A percentile compares a stretch with the other conserved stretches of the same genome.
phyloP scores from a whole-genome alignment of 2,888 invertebrate species.

The Erynnis tages region DNA sequence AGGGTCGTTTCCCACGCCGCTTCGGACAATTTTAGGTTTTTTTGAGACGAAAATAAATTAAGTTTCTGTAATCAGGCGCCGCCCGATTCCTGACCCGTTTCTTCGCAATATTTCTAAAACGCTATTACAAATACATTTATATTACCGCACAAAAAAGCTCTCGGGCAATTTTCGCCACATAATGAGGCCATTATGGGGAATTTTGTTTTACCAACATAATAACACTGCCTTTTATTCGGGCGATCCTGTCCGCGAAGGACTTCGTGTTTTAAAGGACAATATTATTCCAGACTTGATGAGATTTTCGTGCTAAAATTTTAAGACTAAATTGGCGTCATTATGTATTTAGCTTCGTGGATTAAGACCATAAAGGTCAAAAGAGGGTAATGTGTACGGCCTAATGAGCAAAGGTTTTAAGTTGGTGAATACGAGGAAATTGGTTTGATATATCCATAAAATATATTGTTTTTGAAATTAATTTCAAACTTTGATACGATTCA shows the following conservation, averaged over 20 bases:
- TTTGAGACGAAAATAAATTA: slow-evolving; percentile 77
- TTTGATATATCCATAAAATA: slow-evolving; percentile 15
- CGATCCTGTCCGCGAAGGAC: slow-evolving; percentile 71
- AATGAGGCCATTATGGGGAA: slow-evolving; percentile 81
- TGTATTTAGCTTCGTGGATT: slow-evolving; percentile 70
- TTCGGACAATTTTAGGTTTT: slow-evolving; percentile 69
- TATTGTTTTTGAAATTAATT: too few relatives aligned
- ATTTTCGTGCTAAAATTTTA: slow-evolving; percentile 79
- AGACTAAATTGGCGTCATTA: slow-evolving; percentile 74
- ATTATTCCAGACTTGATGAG: slow-evolving; percentile 74
- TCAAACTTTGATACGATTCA: too few relatives aligned
- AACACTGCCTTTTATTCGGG: slow-evolving; percentile 76
- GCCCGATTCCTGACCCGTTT: slow-evolving; percentile 70
- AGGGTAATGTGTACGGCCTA: slow-evolving; percentile 43
- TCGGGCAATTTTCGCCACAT: slow-evolving; percentile 81
- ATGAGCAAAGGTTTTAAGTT: slow-evolving; percentile 11
- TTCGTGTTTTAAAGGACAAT: slow-evolving; percentile 76
- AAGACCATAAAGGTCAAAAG: slow-evolving; percentile 62
- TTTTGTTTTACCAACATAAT: slow-evolving; percentile 82
- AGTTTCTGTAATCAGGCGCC: slow-evolving; percentile 78
- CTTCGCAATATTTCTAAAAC: slow-evolving; percentile 80
- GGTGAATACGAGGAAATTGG: not conserved
- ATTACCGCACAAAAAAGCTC: slow-evolving; percentile 78
- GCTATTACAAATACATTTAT: slow-evolving; percentile 82
- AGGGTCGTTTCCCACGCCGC: slow-evolving; percentile 78